Base-by-base conservation (phyloP, 1,140 invertebrate genomes). In the Sesamia nonagrioides region DNA sequence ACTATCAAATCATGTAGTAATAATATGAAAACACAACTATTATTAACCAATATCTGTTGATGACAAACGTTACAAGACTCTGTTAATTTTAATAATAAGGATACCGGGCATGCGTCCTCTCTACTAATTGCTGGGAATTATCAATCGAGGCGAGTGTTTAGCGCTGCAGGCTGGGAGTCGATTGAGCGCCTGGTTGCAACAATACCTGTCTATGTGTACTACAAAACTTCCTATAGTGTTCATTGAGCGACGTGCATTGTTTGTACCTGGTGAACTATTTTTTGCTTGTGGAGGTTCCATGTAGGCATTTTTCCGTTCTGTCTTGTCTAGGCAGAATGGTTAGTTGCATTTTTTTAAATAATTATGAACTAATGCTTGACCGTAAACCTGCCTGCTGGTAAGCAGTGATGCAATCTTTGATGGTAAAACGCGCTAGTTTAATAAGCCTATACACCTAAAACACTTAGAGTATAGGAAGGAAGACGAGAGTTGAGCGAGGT, bases 11-110 rank as follows among this genome's bases (percentile, higher is more conserved):
- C 42, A 45, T 45, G 11, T 50, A 56, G 18, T 7, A 7, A 7
- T 7, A n/a, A 56, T 7, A 18, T 18, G 7, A 54, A 1, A 0
- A 18, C 9, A 9, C 27, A 6, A 6, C 8, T 37, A n/a, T 63
- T 27, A 75, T 61, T 45, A 21, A 0, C 27, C n/a, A 48, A 45
- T 56, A 75, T 50, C 73, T 48, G 42, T 8, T 45, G 58, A 75
- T 50, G 15, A 15, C 56, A 63, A 63, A 18, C 52, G 54, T 40
- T 52, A 42, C 42, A 63, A 63, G 52, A 75, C 58, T 63, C 58
- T 63, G 73, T 75, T 75, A 75, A 75, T 75, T 75, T 75, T 75
- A 61, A 75, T 75, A 75, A 75, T 63, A 75, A 58, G 42, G 42
- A 75, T 63, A 48, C 21, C 58, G 45, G 27, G 40, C 42, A 45